phyloP scores from a whole-genome alignment of 2,888 invertebrate genomes.

The Mythimna albipuncta region DNA sequence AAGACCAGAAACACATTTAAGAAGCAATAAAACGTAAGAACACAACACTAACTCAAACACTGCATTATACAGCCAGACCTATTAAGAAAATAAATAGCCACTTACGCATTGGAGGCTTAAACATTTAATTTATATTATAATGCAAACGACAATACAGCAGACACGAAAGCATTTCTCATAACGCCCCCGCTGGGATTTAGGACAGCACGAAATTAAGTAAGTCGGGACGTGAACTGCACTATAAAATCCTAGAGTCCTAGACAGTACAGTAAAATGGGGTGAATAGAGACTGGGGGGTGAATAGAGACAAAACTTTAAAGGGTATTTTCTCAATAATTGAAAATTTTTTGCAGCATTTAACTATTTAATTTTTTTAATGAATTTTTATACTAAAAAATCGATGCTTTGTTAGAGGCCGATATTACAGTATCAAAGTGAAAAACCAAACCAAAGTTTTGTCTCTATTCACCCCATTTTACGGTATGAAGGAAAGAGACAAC shows the following conservation, averaged over 20 bases:
- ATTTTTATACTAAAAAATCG: too few species aligned
- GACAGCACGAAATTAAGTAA: conserved; percentile 28
- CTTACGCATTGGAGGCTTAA: background rate
- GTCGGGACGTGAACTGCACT: conserved; percentile 10
- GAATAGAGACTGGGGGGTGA: too few species aligned
- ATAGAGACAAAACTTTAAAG: too few species aligned
- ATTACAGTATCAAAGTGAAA: too few species aligned
- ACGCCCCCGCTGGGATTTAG: conserved; percentile 22
- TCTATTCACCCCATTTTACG: too few species aligned
- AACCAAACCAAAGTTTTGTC: too few species aligned
- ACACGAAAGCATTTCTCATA: conserved; percentile 26
- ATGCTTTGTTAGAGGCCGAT: too few species aligned
- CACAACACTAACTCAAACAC: conserved; percentile 4
- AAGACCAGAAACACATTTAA: background rate
- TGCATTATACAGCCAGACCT: background rate
- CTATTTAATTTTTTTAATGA: too few species aligned
- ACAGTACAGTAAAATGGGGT: too few species aligned
- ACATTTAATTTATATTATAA: conserved; percentile 35
- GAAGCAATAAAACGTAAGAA: background rate
- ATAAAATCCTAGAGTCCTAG: conserved; percentile 17
- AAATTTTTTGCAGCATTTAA: too few species aligned
- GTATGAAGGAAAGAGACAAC: conserved; percentile 17
- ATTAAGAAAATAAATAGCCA: conserved; percentile 20
- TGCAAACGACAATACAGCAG: conserved; percentile 22
- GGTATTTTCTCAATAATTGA: too few species aligned